Percentiles rank a stretch among this genome's conserved stretches.
phyloP scores from a whole-genome alignment of 2,797 vertebrate genomes.

The Alfaro cultratus region DNA sequence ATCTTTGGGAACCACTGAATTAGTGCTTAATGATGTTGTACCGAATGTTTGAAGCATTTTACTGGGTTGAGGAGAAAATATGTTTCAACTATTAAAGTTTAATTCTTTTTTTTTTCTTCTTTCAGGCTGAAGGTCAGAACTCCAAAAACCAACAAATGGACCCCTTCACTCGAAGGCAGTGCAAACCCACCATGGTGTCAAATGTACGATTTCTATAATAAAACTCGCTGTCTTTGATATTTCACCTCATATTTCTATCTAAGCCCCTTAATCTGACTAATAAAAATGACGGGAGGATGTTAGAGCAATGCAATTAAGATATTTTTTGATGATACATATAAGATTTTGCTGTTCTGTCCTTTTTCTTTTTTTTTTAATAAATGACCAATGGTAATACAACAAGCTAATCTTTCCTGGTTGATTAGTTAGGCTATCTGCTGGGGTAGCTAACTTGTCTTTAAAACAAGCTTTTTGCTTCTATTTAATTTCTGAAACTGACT shows the following conservation, averaged over 20 bases:
- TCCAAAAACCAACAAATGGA: constrained; percentile 99
- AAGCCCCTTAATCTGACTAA: neutral
- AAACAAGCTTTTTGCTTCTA: neutral
- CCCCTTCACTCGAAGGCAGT: constrained; percentile 96
- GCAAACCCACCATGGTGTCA: constrained; percentile 99
- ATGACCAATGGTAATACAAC: neutral
- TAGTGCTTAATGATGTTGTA: too few species aligned
- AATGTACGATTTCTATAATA: constrained; percentile 84
- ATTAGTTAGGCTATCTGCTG: neutral
- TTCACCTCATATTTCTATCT: neutral
- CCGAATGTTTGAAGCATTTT: too few species aligned
- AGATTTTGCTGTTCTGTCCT: neutral
- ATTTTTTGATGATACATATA: too few species aligned
- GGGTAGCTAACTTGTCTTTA: neutral
- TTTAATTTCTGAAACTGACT: neutral
- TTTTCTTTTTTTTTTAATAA: neutral
- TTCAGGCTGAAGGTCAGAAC: constrained; percentile 94
- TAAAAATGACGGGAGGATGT: neutral
- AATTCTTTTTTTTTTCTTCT: constrained; percentile 8
- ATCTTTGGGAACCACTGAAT: too few species aligned
- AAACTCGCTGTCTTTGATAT: neutral
- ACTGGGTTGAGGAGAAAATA: neutral
- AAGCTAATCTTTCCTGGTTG: neutral
- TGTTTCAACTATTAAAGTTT: neutral
- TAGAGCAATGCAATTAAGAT: neutral